Conservation (phyloP, 1,140 invertebrate genomes). For the Telenomus remus region DNA sequence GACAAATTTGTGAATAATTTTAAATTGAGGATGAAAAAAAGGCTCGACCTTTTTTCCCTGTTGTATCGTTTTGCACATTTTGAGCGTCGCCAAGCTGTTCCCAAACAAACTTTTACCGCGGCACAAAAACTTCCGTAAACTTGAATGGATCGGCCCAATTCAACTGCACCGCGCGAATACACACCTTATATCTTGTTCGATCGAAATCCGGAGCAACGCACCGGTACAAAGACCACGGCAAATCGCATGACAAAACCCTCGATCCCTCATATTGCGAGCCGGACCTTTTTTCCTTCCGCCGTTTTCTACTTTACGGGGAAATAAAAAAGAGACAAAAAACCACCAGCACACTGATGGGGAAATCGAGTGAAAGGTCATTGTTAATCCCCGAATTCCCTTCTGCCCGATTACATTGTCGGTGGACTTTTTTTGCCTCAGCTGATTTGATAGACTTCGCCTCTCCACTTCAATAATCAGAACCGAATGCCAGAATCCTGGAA, state of each 20-base stretch:
- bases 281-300: slow-evolving; percentile 43
- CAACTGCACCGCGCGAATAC: slow-evolving; percentile 31
- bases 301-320: slow-evolving; percentile 33
- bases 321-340: slow-evolving; percentile 13
- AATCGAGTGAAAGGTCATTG: slow-evolving; percentile 56
- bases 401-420: slow-evolving; percentile 32
- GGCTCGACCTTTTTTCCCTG: background rate
- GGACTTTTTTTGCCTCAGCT: slow-evolving; percentile 30
- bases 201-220: slow-evolving; percentile 44
- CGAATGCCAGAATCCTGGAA: slow-evolving; percentile 11
- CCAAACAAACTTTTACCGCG: slow-evolving; percentile 20
- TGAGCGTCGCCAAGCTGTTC: slow-evolving; percentile 3
- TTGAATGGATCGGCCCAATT: slow-evolving; percentile 17
- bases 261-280: slow-evolving; percentile 36
- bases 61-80: slow-evolving; percentile 11
- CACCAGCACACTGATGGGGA: slow-evolving; percentile 28
- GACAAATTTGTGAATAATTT: background rate
- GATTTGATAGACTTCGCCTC: slow-evolving; percentile 27
- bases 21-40: no score
- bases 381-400: slow-evolving; percentile 26
- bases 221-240: slow-evolving; percentile 36
- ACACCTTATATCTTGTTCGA: slow-evolving; percentile 29
- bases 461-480: slow-evolving; percentile 14
- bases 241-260: slow-evolving; percentile 48
- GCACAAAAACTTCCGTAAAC: slow-evolving; percentile 25